Evolutionary conservation across 2,113 vertebrate genomes (phyloP), one percentile per base, ranked within the genome.

Genomic region (Alosa alosa): DNA sequence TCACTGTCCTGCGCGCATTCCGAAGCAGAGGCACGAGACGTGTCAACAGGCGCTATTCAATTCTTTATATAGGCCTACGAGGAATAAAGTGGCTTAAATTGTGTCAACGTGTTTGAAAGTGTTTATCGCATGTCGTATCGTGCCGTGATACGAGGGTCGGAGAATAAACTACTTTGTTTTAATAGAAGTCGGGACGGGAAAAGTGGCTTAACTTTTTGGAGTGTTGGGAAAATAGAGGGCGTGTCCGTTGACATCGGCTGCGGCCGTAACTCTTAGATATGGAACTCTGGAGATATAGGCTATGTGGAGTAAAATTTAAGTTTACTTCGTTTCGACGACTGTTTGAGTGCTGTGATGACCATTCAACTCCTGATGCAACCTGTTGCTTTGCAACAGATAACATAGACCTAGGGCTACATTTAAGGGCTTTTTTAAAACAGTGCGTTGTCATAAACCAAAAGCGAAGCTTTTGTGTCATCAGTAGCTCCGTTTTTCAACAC

Each of bases 1-100:
- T 89, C 84, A 4, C 86, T 55, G 88, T 91, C 85, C 85, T 83
- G 31, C 41, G 46, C 78, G 68, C 44, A 84, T 68, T 83, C 84
- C 47, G 18, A 36, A 11, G 36, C 20, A 84, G 83, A 49, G 50
- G 41, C 84, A 84, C 17, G 25, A 31, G 60, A 75, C 46, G 11
- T 46, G 64, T 78, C 47, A 50, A 39, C 83, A 75, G 20, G n/a
- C 44, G 39, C 72, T 41, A 5, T 78, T 41, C 72, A 39, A 3
- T 78, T 17, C 10, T 78, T 15, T 78, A 78, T 0, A 15, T 4
- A 31, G 31, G 31, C 31, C 31, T 31, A 13, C n/a, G 31, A 41
- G 11, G 39, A 15, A 78, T 60, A 22, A 36, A 78, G 72, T 15
- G 36, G 36, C 25, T 78, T 15, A 78, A 78, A 78, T 17, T 15